Evolutionary conservation across 2,113 vertebrate species (phyloP), one percentile per base, ranked within the genome.

Genomic region (Pygoscelis antarcticus): DNA sequence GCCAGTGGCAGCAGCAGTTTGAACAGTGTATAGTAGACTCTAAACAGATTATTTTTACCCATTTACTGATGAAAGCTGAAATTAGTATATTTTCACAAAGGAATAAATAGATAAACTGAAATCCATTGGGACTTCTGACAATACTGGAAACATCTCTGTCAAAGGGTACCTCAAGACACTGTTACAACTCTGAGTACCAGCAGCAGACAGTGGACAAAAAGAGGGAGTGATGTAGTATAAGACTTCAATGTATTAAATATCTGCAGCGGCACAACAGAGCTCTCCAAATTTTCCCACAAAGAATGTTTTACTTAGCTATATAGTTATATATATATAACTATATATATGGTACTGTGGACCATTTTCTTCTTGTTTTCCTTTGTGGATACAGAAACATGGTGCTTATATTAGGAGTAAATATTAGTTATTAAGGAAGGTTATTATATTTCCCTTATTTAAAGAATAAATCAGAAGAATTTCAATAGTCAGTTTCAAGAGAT

Each of bases 221-320:
- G 15, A 34, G 9, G 16, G 13, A 68, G 17, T 36, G 19, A 36
- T 32, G 16, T 2, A 42, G 38, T 30, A 16, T 49, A 38, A 60
- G 5, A 30, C 25, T 62, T 89, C n/a, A 29, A 30, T 21, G 4
- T 36, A 40, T 52, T 79, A 29, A 71, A 69, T 36, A 6, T 38
- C 29, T 17, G 7, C 34, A 74, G 20, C 1, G 0, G 1, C 36
- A 88, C 16, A 72, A 60, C 1, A 32, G 32, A 52, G 2, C 4
- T 69, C 76, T 61, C 54, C 10, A 65, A 60, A 69, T 60, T 64
- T 79, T 76, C 10, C 46, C 16, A 38, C 20, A 51, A 83, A 49
- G 4, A 65, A 69, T 13, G 4, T 57, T 83, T 82, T 49, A 29
- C 2, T 58, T 62, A 62, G 46, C 22, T 64, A 27, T 40, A 54